A percentile compares a stretch with the other conserved stretches of the same genome.
These are phyloP conservation scores for Holothuria glaberrima DNA, from an alignment of 35 echinoderm and acorn worm species.

Conservation along the genomic window DNA sequence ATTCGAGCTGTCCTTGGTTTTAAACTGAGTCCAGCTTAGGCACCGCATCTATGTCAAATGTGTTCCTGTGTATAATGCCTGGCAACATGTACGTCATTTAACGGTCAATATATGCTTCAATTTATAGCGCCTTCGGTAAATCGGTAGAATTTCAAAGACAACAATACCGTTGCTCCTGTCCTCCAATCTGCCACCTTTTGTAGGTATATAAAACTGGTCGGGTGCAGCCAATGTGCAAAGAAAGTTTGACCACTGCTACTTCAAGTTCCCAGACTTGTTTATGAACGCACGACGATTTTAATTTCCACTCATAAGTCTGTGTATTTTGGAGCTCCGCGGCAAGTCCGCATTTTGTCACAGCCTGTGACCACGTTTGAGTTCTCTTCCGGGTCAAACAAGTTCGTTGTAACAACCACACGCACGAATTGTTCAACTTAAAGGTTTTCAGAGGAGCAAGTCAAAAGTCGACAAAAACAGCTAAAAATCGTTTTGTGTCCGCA, in stretches of 20 bases:
- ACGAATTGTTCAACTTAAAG: slow-evolving; percentile 1
- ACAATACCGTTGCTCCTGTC: background rate
- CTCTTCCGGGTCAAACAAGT: slow-evolving; percentile 57
- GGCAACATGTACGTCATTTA: slow-evolving; percentile 42
- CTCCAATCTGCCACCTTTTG: background rate
- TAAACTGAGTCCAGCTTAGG: background rate
- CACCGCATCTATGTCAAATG: slow-evolving; percentile 17
- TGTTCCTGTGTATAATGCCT: background rate
- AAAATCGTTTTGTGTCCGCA: background rate
- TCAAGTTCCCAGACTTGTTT: slow-evolving; percentile 35
- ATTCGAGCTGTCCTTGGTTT: slow-evolving; percentile 6
- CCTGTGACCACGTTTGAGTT: background rate
- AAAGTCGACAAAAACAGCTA: background rate
- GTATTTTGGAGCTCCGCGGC: slow-evolving; percentile 11
- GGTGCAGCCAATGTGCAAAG: slow-evolving; percentile 12
- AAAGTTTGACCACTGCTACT: slow-evolving; percentile 43
- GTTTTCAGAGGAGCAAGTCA: background rate
- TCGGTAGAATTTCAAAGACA: slow-evolving; percentile 42
- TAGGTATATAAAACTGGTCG: slow-evolving; percentile 35
- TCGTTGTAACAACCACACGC: slow-evolving; percentile 4
- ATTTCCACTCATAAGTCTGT: slow-evolving; percentile 40
- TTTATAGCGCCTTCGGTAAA: slow-evolving; percentile 58
- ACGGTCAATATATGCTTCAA: slow-evolving; percentile 53
- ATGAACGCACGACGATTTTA: slow-evolving; percentile 24
- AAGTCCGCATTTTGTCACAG: slow-evolving; percentile 14